A percentile compares a stretch with the other conserved stretches of the same genome.
Evolutionary conservation across 2,888 invertebrate genomes (phyloP).

Genomic region (Acheta domesticus): DNA sequence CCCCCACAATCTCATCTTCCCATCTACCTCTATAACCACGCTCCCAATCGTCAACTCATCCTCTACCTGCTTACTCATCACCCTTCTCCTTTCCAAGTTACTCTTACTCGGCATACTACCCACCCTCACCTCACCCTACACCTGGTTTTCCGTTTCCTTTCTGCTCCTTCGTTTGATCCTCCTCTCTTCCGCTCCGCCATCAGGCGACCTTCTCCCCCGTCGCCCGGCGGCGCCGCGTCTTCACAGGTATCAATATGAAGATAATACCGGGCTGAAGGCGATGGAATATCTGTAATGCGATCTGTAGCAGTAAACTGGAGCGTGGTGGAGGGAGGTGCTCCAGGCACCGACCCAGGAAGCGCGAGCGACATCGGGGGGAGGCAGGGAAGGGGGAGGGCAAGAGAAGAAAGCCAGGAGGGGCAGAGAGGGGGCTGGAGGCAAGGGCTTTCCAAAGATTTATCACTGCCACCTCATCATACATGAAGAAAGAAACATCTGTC

Average conservation of each 20-base stretch:
- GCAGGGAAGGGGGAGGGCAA: background rate
- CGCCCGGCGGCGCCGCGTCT: background rate
- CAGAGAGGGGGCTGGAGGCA: too few relatives aligned
- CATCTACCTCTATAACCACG: too few relatives aligned
- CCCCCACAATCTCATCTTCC: too few relatives aligned
- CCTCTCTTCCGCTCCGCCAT: background rate
- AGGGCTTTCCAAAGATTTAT: too few relatives aligned
- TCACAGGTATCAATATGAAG: constrained; percentile 18
- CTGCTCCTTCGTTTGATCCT: background rate
- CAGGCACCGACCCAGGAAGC: background rate
- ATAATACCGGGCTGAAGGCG: constrained; percentile 18
- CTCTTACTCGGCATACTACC: too few relatives aligned
- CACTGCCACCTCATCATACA: too few relatives aligned
- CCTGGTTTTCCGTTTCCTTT: too few relatives aligned
- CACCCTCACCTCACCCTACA: too few relatives aligned
- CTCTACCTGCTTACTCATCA: too few relatives aligned
- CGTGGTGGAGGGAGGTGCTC: background rate
- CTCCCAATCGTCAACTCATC: too few relatives aligned
- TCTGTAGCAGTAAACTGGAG: constrained; percentile 10
- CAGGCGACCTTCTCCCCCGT: background rate
- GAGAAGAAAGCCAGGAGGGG: background rate
- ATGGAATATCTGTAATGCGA: constrained; percentile 6
- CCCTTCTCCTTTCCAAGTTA: too few relatives aligned
- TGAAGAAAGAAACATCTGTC: too few relatives aligned
- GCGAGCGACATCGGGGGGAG: background rate